These are phyloP conservation scores for Zeuzera pyrina DNA, from an alignment of 2,888 invertebrate genomes.

Conservation along the genomic window DNA sequence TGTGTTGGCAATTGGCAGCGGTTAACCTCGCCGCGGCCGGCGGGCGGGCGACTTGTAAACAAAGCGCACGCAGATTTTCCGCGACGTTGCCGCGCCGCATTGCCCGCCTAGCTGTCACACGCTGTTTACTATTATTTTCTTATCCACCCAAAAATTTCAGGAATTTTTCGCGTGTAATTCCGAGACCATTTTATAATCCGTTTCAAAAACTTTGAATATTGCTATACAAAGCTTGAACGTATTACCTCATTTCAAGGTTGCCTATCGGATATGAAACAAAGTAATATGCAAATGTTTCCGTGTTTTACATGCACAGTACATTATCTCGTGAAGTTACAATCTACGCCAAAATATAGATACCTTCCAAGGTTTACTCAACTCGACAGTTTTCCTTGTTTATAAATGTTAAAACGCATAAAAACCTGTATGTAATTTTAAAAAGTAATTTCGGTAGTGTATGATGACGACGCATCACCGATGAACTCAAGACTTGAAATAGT, in stretches of 20 bases:
- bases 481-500: no score
- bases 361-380: no score
- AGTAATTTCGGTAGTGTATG: constrained; percentile 11
- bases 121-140: constrained; percentile 25
- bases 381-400: no score
- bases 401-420: no score
- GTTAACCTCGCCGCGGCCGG: constrained; percentile 27
- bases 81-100: constrained; percentile 48
- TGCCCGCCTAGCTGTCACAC: constrained; percentile 31
- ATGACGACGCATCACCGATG: constrained; percentile 21
- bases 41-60: constrained; percentile 46
- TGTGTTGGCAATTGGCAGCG: no score
- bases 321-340: no score
- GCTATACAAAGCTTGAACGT: background rate
- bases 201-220: background rate
- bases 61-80: constrained; percentile 45
- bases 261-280: background rate
- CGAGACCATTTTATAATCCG: background rate
- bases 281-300: background rate
- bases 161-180: background rate
- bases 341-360: no score
- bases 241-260: background rate
- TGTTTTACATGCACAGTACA: background rate
- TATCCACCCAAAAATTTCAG: constrained; percentile 9
- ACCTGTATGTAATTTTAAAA: no score